Conservation (phyloP, 2,888 invertebrate genomes). For the Netelia fuscicornis region DNA sequence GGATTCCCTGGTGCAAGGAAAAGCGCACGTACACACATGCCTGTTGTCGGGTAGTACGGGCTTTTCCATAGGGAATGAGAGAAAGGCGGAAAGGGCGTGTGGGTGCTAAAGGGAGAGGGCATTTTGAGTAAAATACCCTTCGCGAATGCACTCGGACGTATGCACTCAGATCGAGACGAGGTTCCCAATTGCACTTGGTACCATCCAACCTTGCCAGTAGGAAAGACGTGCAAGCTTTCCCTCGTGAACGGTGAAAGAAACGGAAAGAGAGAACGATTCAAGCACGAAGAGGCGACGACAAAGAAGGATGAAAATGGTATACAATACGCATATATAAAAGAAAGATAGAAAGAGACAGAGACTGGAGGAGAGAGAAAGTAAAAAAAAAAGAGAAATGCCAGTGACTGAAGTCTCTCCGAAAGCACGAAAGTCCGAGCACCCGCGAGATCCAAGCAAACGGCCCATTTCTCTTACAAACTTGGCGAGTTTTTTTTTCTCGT, state of each 20-base stretch:
- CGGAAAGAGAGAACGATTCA: background rate
- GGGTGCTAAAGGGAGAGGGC: slow-evolving; percentile 12
- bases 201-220: slow-evolving; percentile 2
- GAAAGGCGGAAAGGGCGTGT: slow-evolving; percentile 4
- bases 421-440: slow-evolving; percentile 45
- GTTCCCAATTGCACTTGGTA: slow-evolving; percentile 54
- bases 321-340: background rate
- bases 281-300: background rate
- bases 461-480: slow-evolving; percentile 64
- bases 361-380: slow-evolving; percentile 26
- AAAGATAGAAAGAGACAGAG: slow-evolving; percentile 12
- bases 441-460: slow-evolving; percentile 42
- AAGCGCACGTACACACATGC: background rate
- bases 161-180: slow-evolving; percentile 46
- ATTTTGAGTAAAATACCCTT: slow-evolving; percentile 62
- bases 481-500: slow-evolving; percentile 38
- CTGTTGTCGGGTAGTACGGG: slow-evolving; percentile 5
- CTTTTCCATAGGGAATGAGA: slow-evolving; percentile 7
- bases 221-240: slow-evolving; percentile 51
- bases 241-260: slow-evolving; percentile 7
- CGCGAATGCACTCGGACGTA: slow-evolving; percentile 61
- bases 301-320: background rate
- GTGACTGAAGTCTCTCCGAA: slow-evolving; percentile 31
- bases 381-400: slow-evolving; percentile 10
- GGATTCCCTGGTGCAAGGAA: slow-evolving; percentile 23